Conservation (phyloP, 2,888 invertebrate species). For the Dicroscelio sp. region DNA sequence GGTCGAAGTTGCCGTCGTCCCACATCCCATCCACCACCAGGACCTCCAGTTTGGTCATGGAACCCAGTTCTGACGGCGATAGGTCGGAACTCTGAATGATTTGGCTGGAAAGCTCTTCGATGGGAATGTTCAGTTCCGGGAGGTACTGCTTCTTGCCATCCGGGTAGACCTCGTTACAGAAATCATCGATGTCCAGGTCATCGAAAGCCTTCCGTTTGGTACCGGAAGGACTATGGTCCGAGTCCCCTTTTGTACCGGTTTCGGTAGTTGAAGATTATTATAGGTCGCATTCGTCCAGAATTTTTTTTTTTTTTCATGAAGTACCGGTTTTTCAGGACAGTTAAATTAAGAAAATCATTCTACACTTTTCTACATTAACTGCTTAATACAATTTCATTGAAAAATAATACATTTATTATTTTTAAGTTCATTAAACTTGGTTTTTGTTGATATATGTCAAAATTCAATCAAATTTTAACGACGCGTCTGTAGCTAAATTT, state of each 20-base stretch:
- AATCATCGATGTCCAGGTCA: slow-evolving; percentile 90
- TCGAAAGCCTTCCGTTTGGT: slow-evolving; percentile 89
- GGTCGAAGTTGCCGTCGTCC: slow-evolving; percentile 83
- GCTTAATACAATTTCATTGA: too few relatives aligned
- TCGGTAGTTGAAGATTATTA: slow-evolving; percentile 88
- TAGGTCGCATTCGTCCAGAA: too few relatives aligned
- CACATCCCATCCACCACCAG: slow-evolving; percentile 90
- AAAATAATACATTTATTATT: too few relatives aligned
- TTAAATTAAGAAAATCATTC: too few relatives aligned
- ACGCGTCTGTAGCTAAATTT: too few relatives aligned
- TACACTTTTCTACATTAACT: too few relatives aligned
- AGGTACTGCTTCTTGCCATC: slow-evolving; percentile 86
- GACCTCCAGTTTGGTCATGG: slow-evolving; percentile 90
- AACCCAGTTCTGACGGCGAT: slow-evolving; percentile 84
- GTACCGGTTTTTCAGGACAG: too few relatives aligned
- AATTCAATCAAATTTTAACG: too few relatives aligned
- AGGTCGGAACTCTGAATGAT: slow-evolving; percentile 71
- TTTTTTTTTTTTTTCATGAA: too few relatives aligned
- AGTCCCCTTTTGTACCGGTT: slow-evolving; percentile 83
- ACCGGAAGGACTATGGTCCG: slow-evolving; percentile 83
- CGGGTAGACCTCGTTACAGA: slow-evolving; percentile 90
- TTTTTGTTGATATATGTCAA: too few relatives aligned
- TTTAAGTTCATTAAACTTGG: too few relatives aligned
- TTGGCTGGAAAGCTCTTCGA: slow-evolving; percentile 83
- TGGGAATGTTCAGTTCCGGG: slow-evolving; percentile 80